Base-by-base conservation (phyloP, 2,113 vertebrate genomes). In the Scytalopus superciliaris region DNA sequence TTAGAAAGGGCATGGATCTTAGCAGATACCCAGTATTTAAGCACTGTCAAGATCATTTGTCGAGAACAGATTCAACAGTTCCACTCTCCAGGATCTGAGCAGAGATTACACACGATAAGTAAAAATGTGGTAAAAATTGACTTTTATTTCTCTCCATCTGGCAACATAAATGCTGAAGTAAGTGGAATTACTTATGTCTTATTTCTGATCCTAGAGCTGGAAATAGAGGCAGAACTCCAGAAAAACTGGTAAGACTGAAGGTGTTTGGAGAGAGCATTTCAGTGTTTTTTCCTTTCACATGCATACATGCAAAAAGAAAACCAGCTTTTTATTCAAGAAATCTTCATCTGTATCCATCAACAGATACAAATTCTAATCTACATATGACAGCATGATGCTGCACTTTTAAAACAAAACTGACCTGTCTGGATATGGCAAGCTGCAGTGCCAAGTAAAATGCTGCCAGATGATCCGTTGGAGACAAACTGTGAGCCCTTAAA, bases 391-490 rank as follows among this genome's bases (percentile, higher is more conserved):
- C 21, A 23, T 16, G 24, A 89, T 12, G 31, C 28, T 93, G 56
- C 35, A 39, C 19, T 72, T 83, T n/a, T n/a, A 42, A 89, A 89
- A 60, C 16, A 63, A 16, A 69, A 97, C 97, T 98, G 95, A 99
- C 99, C 99, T 99, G 99, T 97, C 99, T 98, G 96, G 99, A 99
- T 95, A 99, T 99, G 69, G 99, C 99, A 35, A 99, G 98, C 97
- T 99, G 99, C 93, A 99, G 95, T 12, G 99, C 99, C 97, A 99
- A 94, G 97, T 99, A 99, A 97, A 99, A 99, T 23, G 99, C 99
- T 87, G 99, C 99, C 89, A 99, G 98, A 94, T 99, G 99, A 97
- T 99, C 99, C 6, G 97, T 99, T 47, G 99, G 99, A 93, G 99
- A 99, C 90, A 99, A 98, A 98, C 98, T 99, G 97, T 99, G 99